These are phyloP conservation scores for Hirtodrosophila cameraria DNA, from an alignment of 2,888 invertebrate species.

Conservation along the genomic window DNA sequence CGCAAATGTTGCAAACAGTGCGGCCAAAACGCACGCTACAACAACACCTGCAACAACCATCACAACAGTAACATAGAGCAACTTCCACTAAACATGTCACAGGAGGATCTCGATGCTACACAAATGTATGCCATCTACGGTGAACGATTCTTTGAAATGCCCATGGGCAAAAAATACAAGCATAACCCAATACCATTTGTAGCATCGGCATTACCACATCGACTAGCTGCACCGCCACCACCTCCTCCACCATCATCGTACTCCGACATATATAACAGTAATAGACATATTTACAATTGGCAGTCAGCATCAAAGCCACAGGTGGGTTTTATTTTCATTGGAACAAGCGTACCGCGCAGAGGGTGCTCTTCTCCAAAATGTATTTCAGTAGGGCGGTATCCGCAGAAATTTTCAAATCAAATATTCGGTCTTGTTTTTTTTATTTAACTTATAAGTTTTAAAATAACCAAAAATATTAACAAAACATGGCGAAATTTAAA, in stretches of 20 bases:
- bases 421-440: no score
- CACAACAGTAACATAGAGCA: slow-evolving; percentile 10
- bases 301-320: background rate
- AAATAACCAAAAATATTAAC: no score
- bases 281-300: slow-evolving; percentile 10
- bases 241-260: background rate
- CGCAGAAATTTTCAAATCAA: no score
- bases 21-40: slow-evolving; percentile 1
- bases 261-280: background rate
- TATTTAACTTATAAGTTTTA: no score
- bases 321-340: slow-evolving; percentile 9
- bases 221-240: background rate
- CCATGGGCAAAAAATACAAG: slow-evolving; percentile 33
- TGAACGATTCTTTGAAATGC: slow-evolving; percentile 49
- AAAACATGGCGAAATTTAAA: no score
- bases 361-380: no score
- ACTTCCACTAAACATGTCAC: slow-evolving; percentile 20
- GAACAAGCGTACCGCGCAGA: no score
- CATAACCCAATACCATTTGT: background rate
- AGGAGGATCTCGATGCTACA: slow-evolving; percentile 31
- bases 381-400: no score
- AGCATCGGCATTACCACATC: background rate
- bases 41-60: background rate
- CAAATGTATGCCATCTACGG: slow-evolving; percentile 54
- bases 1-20: slow-evolving; percentile 25